phyloP scores from a whole-genome alignment of 2,113 vertebrate species.

The Pluvianellus socialis region DNA sequence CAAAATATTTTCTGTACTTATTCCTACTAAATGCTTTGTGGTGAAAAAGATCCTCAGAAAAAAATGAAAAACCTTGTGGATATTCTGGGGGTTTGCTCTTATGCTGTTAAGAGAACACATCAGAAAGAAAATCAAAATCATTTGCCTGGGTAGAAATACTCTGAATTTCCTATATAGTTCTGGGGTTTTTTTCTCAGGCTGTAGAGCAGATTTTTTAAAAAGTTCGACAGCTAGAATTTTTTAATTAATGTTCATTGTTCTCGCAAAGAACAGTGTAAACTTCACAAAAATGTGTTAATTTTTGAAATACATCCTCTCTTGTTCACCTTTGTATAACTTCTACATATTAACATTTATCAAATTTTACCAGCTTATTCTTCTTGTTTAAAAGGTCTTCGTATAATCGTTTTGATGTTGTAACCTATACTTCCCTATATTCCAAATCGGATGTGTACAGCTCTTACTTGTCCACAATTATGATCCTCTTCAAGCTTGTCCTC shows the following conservation, averaged over 20 bases:
- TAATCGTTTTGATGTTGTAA: neutral
- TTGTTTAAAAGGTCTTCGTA: neutral
- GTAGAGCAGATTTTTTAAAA: neutral
- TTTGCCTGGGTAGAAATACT: neutral
- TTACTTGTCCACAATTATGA: neutral
- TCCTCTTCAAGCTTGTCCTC: neutral
- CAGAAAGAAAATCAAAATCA: neutral
- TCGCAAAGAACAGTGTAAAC: neutral
- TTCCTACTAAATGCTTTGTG: neutral
- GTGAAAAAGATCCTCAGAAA: neutral
- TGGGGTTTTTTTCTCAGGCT: neutral
- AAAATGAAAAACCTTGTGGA: fast-evolving
- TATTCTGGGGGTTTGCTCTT: fast-evolving
- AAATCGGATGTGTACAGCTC: neutral
- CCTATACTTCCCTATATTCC: fast-evolving
- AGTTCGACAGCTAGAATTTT: neutral
- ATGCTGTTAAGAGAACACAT: neutral
- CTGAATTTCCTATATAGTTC: neutral
- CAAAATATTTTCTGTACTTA: neutral
- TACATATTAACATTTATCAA: neutral
- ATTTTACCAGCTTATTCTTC: neutral
- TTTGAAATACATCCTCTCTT: neutral
- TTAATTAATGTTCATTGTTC: neutral
- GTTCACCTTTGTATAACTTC: neutral
- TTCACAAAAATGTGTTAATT: neutral